Base-by-base conservation (phyloP, 35 echinoderm and acorn worm species). In the Eucidaris tribuloides region DNA sequence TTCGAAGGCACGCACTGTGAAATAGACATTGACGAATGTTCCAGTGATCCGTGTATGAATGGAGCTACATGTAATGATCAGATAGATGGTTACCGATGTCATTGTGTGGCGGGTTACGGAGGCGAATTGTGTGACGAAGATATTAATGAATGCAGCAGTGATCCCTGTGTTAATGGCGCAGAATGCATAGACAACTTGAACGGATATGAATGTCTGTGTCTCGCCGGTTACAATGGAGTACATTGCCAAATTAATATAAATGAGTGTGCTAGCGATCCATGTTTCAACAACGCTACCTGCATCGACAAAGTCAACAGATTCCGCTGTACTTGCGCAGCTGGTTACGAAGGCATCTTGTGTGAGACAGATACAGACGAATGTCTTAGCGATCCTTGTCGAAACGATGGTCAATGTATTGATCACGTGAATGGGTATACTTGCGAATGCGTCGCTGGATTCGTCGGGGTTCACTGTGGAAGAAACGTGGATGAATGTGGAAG, bases 71-170 rank as follows among this genome's bases (percentile, higher is more conserved):
- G 92, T 55, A 23, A 36, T 11, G 88, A 91, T 59, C 24, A 57
- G 29, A 33, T 85, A 1, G 66, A 91, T 33, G 32, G 44, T 2
- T 91, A 70, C 46, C 5, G 40, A 15, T 91, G 89, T 85, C 35
- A 65, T 20, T 85, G 82, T 65, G 14, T 35, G 9, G n/a, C 9
- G 11, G 88, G 82, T 48, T 91, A 42, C 30, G 20, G 25, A 25
- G 86, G 86, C 55, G 63, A 55, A 30, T 18, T 33, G 6, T 96
- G 93, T 43, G 60, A 91, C 7, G 78, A 71, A 9, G 91, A 99
- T 9, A 61, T 93, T 39, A 83, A 99, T 42, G 82, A 92, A 52
- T 99, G 96, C 40, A 44, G 54, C 7, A 93, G 86, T 62, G 81
- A 64, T 22, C 96, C 96, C 27, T 99, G 96, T 50, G 30, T 76